A percentile compares a stretch with the other conserved stretches of the same genome.
These are phyloP conservation scores for Lithophane semibrunnea DNA, from an alignment of 2,888 invertebrate genomes.

Conservation along the genomic window DNA sequence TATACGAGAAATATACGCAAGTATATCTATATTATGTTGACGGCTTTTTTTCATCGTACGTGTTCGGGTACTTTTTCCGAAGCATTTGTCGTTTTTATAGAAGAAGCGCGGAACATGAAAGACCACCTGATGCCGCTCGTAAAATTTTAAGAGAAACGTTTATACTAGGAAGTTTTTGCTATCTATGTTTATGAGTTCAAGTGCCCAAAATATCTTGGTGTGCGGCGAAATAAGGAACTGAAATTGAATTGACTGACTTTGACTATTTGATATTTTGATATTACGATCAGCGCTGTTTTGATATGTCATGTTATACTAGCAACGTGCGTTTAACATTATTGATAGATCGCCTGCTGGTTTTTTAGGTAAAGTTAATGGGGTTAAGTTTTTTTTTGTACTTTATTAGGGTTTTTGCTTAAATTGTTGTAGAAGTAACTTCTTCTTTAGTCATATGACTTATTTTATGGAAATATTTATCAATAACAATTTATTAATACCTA, in stretches of 20 bases:
- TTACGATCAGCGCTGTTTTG: not conserved
- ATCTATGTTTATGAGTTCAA: slow-evolving; percentile 40
- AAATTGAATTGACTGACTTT: not conserved
- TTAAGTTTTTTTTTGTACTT: not conserved
- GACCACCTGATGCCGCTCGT: slow-evolving; percentile 59
- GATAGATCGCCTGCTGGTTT: not conserved
- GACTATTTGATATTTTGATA: not conserved
- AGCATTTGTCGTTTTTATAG: slow-evolving; percentile 52
- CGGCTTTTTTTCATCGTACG: slow-evolving; percentile 39
- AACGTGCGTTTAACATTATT: not conserved
- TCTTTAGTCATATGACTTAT: not conserved
- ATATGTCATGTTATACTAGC: not conserved
- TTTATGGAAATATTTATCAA: not conserved
- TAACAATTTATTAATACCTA: not conserved
- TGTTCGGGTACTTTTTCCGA: slow-evolving; percentile 45
- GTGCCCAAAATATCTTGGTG: slow-evolving; percentile 10
- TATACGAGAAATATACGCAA: slow-evolving; percentile 1
- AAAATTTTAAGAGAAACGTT: slow-evolving; percentile 61
- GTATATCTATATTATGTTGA: slow-evolving; percentile 1
- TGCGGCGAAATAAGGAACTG: slow-evolving; percentile 2
- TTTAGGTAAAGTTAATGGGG: no score
- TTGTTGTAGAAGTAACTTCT: not conserved
- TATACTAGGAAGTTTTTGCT: slow-evolving; percentile 31
- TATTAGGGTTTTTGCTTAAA: not conserved
- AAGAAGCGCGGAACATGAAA: slow-evolving; percentile 39